Percentiles rank a stretch among this genome's conserved stretches.
Evolutionary conservation across 1,140 invertebrate species (phyloP).

Genomic region (Hermetia illucens): DNA sequence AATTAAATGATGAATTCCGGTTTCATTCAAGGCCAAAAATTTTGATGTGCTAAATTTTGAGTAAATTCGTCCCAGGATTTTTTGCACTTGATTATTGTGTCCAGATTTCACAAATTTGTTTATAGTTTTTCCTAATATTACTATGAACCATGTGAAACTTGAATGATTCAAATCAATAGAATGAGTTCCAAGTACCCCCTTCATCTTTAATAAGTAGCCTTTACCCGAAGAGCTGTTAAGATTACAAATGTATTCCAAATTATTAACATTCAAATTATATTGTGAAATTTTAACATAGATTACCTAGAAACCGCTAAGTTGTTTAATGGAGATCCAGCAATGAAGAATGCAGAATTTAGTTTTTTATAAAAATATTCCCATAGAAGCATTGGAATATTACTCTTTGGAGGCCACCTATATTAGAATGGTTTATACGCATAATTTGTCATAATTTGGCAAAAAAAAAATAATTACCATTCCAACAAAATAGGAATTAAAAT

Average conservation of each 20-base stretch:
- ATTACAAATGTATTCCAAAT: too few species aligned
- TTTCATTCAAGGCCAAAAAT: constrained; percentile 21
- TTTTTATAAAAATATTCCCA: constrained; percentile 27
- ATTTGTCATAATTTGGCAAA: background rate
- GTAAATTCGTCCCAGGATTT: constrained; percentile 26
- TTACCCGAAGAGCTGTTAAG: background rate
- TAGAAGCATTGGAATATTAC: constrained; percentile 18
- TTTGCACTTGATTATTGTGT: constrained; percentile 16
- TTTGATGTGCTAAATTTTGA: constrained; percentile 27
- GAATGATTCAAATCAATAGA: constrained; percentile 19
- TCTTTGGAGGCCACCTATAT: constrained; percentile 11
- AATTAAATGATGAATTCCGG: constrained; percentile 26
- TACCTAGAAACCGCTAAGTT: constrained; percentile 18
- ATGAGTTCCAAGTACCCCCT: background rate
- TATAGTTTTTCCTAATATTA: constrained; percentile 18
- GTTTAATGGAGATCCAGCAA: constrained; percentile 10
- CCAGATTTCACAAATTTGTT: constrained; percentile 4
- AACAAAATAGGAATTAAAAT: constrained; percentile 17
- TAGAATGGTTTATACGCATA: background rate
- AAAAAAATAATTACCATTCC: constrained; percentile 8
- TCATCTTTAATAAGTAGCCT: constrained; percentile 4
- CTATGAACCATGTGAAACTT: constrained; percentile 20
- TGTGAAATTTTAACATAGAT: background rate
- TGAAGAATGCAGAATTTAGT: constrained; percentile 18
- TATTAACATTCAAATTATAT: too few species aligned